phyloP scores from a whole-genome alignment of 2,113 vertebrate genomes.

The Epinephelus fuscoguttatus region DNA sequence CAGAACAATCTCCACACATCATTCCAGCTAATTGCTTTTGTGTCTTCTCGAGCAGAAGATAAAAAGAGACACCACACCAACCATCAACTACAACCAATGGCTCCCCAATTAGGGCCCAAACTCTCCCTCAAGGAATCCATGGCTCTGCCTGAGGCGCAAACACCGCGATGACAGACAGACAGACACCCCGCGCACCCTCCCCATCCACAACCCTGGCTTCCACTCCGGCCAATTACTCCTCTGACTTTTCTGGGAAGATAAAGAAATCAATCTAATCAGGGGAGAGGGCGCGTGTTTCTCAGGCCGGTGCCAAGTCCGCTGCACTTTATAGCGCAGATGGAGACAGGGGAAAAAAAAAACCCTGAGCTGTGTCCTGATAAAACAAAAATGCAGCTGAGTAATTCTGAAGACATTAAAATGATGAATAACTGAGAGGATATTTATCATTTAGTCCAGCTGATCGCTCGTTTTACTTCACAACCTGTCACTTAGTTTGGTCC shows the following conservation, averaged over 20 bases:
- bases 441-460: neutral
- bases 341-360: neutral
- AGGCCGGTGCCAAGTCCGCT: slow-evolving; percentile 15
- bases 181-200: neutral
- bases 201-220: neutral
- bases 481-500: neutral
- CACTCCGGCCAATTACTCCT: slow-evolving; percentile 10
- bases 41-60: neutral
- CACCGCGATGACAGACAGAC: neutral
- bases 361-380: neutral
- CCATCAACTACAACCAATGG: neutral
- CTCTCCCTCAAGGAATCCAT: neutral
- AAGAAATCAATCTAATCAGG: slow-evolving; percentile 36
- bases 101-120: slow-evolving; percentile 13
- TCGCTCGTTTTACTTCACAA: neutral
- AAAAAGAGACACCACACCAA: neutral
- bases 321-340: neutral
- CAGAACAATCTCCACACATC: neutral
- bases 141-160: neutral
- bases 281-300: neutral
- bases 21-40: neutral
- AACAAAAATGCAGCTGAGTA: neutral
- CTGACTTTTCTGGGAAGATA: slow-evolving; percentile 21
- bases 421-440: neutral
- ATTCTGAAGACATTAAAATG: neutral